These are phyloP conservation scores for Drosophila heteroneura DNA, from an alignment of 2,888 invertebrate genomes.

Conservation along the genomic window DNA sequence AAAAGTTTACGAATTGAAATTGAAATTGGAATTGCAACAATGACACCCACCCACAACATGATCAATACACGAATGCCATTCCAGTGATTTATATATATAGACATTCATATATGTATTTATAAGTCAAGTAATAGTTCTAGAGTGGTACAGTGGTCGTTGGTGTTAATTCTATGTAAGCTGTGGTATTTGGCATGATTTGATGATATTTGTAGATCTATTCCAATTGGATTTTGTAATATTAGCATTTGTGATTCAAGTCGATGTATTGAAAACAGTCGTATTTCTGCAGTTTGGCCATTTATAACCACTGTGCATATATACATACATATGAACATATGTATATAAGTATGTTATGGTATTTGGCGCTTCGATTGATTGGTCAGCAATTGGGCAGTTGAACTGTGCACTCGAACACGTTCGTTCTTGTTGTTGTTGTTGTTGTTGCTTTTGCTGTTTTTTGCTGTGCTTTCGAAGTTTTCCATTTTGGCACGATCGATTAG, in stretches of 20 bases:
- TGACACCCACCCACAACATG: slow-evolving; percentile 46
- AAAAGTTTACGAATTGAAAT: slow-evolving; percentile 35
- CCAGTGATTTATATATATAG: slow-evolving; percentile 35
- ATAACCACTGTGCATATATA: background rate
- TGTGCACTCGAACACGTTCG: slow-evolving; percentile 49
- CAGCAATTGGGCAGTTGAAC: slow-evolving; percentile 12
- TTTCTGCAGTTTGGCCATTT: background rate
- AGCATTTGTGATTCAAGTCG: background rate
- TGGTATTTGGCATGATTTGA: background rate
- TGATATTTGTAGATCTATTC: background rate
- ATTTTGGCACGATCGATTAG: slow-evolving; percentile 57
- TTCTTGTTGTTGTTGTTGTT: slow-evolving; percentile 4
- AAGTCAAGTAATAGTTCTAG: background rate
- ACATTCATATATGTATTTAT: background rate
- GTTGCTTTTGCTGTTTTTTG: background rate
- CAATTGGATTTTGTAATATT: background rate
- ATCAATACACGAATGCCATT: slow-evolving; percentile 31
- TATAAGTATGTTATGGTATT: background rate
- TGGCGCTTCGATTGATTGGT: slow-evolving; percentile 19
- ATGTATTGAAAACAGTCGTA: background rate
- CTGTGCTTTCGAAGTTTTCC: background rate
- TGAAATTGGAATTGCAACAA: slow-evolving; percentile 25
- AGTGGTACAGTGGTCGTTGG: background rate
- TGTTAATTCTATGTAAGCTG: background rate
- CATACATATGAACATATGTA: background rate